Evolutionary conservation across 2,888 invertebrate species (phyloP), one percentile per base, ranked within the genome.

Genomic region (Eumacrocentrus americanus): DNA sequence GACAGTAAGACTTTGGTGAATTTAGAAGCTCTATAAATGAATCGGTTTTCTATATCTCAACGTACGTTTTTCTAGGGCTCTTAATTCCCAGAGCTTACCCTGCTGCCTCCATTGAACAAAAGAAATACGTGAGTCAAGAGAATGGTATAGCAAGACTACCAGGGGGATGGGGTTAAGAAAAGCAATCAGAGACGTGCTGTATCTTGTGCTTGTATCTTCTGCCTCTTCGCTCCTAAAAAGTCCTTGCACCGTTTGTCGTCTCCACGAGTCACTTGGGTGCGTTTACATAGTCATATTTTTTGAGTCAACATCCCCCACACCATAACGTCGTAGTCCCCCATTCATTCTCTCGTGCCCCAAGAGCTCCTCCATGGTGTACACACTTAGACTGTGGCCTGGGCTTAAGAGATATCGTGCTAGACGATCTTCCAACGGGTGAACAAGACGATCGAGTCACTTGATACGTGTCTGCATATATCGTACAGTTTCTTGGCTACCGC

Each of bases 161-260:
- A 23, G 57, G 46, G 42, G 50, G 38, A 63, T 62, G 62, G 62
- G 55, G 60, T 55, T 66, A 67, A 68, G 70, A 66, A 73, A 76
- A 76, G 75, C 72, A 77, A 78, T 78, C 75, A 71, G 70, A 72
- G 70, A 71, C 76, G 75, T 76, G 77, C 73, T 64, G 70, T 74
- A 76, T 77, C 77, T 76, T 69, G 47, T 52, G 62, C 63, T 67
- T 67, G 71, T 72, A 76, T 75, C 73, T 72, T 61, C 37, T 47
- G 55, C 60, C 56, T 58, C 40, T n/a, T n/a, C n/a, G n/a, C n/a
- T 51, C 61, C 46, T 18, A 46, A 61, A 65, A 58, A 59, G 40
- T 54, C 42, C 46, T 23, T 54, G 51, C 50, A 58, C 48, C 54
- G 46, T 48, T 34, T 50, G 14, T 47, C 16, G 46, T 48, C 60